A percentile compares a stretch with the other conserved stretches of the same genome.
Evolutionary conservation across 2,888 invertebrate species (phyloP).

Genomic region (Idaea straminata): DNA sequence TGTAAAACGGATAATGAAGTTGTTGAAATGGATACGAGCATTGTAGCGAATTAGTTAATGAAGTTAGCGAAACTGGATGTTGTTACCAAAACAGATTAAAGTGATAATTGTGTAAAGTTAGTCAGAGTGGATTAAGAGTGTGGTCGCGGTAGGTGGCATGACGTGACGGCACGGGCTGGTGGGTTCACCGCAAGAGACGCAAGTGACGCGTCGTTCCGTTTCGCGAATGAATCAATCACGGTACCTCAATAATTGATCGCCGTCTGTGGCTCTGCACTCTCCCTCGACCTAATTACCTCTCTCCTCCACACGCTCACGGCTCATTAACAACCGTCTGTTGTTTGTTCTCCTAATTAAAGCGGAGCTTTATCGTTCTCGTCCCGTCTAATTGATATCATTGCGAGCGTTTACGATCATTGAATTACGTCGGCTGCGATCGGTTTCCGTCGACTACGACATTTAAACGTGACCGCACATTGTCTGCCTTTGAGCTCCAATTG

Average conservation of each 20-base stretch:
- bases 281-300: constrained; percentile 73
- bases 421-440: constrained; percentile 72
- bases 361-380: constrained; percentile 75
- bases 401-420: constrained; percentile 78
- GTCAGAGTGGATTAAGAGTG: constrained; percentile 40
- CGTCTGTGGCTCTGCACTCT: constrained; percentile 46
- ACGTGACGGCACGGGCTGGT: constrained; percentile 23
- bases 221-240: constrained; percentile 67
- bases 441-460: constrained; percentile 66
- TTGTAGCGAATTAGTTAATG: constrained; percentile 9
- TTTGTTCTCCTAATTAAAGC: constrained; percentile 79
- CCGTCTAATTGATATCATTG: constrained; percentile 79
- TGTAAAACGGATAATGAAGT: not conserved
- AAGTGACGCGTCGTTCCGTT: constrained; percentile 21
- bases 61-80: constrained; percentile 16
- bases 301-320: constrained; percentile 73
- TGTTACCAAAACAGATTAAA: constrained; percentile 27
- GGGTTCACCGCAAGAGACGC: constrained; percentile 24
- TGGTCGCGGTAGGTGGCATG: constrained; percentile 28
- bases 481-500: constrained; percentile 67
- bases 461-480: constrained; percentile 77
- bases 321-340: constrained; percentile 78
- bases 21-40: not conserved
- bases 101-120: constrained; percentile 29
- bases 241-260: constrained; percentile 72